Evolutionary conservation across 2,888 invertebrate species (phyloP).

Genomic region (Sclerodermus sp.): DNA sequence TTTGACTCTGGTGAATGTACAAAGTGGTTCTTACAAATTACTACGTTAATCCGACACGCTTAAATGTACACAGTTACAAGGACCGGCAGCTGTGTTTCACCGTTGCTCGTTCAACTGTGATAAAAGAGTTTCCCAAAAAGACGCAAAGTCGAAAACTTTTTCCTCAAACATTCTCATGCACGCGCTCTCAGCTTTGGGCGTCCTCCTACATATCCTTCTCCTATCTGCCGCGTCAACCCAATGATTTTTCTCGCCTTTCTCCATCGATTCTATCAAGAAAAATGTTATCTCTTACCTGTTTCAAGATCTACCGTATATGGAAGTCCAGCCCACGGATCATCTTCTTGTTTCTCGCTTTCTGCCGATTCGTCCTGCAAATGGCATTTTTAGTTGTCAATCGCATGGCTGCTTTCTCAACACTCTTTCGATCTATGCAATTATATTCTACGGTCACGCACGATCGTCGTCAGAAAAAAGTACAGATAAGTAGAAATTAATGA

Average conservation of each 20-base stretch:
- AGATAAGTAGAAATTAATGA: no score
- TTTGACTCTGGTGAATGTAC: no score
- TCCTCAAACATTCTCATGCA: no score
- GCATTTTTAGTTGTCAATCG: constrained; percentile 25
- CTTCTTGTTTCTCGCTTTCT: constrained; percentile 54
- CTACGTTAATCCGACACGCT: constrained; percentile 39
- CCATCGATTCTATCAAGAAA: constrained; percentile 4
- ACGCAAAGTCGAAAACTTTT: no score
- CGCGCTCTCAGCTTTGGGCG: no score
- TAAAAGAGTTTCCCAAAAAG: no score
- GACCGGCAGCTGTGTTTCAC: no score
- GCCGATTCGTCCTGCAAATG: constrained; percentile 42
- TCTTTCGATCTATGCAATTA: background rate
- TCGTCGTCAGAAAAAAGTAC: no score
- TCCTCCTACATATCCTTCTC: no score
- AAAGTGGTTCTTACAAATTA: constrained; percentile 35
- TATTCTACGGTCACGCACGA: no score
- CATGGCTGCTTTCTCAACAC: background rate
- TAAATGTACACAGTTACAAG: constrained; percentile 17
- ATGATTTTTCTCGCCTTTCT: background rate
- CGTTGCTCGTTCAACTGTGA: no score
- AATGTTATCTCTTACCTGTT: constrained; percentile 72
- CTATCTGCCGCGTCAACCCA: no score
- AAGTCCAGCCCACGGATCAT: constrained; percentile 80
- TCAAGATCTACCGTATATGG: constrained; percentile 84